phyloP scores from a whole-genome alignment of 1,140 invertebrate species.

The Thaumetopoea pityocampa region DNA sequence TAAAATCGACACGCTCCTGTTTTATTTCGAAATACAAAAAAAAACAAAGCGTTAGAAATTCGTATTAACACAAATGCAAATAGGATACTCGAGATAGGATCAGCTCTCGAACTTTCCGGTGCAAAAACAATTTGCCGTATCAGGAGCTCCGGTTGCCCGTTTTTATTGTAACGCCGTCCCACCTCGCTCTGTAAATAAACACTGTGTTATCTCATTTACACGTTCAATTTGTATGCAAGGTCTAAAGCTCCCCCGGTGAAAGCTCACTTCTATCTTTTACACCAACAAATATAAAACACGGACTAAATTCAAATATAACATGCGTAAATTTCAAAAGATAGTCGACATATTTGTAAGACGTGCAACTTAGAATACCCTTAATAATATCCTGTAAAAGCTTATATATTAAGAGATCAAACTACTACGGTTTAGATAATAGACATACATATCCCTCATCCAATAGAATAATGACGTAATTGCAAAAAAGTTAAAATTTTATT shows the following conservation, averaged over 20 bases:
- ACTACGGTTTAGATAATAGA: no score
- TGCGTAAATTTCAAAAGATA: no score
- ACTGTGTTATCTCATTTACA: constrained; percentile 53
- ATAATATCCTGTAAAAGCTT: no score
- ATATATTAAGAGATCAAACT: no score
- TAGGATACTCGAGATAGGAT: constrained; percentile 15
- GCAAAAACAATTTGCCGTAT: constrained; percentile 40
- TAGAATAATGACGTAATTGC: no score
- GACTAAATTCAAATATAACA: no score
- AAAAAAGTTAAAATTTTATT: no score
- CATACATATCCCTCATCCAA: no score
- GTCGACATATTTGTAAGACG: no score
- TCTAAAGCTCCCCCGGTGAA: constrained; percentile 43
- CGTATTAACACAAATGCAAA: constrained; percentile 6
- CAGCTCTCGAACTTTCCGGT: constrained; percentile 22
- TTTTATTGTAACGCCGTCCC: constrained; percentile 29
- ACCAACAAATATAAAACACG: constrained; percentile 19
- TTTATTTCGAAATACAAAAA: no score
- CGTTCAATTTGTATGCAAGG: constrained; percentile 62
- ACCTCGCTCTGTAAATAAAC: constrained; percentile 27
- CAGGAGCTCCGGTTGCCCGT: constrained; percentile 33
- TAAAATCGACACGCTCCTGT: no score
- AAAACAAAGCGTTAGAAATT: constrained; percentile 9
- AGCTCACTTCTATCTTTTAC: constrained; percentile 31
- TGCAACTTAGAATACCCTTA: no score